Evolutionary conservation across 2,888 invertebrate species (phyloP).

Genomic region (Graphium colonna): DNA sequence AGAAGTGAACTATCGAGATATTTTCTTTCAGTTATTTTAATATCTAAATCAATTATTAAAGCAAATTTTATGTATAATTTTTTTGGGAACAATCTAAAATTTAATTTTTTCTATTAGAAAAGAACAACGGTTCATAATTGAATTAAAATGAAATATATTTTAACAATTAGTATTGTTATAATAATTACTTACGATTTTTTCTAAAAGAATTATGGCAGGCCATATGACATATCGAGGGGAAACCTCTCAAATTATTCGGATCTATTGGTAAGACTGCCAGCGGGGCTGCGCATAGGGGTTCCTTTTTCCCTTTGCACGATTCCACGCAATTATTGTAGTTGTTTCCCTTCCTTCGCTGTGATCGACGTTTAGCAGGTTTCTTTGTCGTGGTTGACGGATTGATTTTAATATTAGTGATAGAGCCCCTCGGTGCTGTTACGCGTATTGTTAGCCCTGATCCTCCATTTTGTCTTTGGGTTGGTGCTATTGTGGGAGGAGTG

Average conservation of each 20-base stretch:
- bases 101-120: too few species aligned
- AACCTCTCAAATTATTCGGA: slow-evolving; percentile 61
- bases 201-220: slow-evolving; percentile 70
- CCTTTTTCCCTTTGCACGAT: slow-evolving; percentile 53
- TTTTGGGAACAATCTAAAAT: too few species aligned
- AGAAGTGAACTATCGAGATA: too few species aligned
- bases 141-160: too few species aligned
- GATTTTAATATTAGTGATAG: slow-evolving; percentile 57
- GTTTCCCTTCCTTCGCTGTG: slow-evolving; percentile 47
- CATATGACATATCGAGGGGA: slow-evolving; percentile 70
- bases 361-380: slow-evolving; percentile 38
- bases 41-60: too few species aligned
- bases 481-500: slow-evolving; percentile 23
- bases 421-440: slow-evolving; percentile 55
- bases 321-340: slow-evolving; percentile 57
- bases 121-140: too few species aligned
- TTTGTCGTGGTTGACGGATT: slow-evolving; percentile 47
- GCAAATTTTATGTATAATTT: too few species aligned
- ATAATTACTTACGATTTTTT: slow-evolving; percentile 55
- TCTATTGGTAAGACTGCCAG: slow-evolving; percentile 48
- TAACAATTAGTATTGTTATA: too few species aligned
- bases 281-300: slow-evolving; percentile 62
- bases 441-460: slow-evolving; percentile 48
- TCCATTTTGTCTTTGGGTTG: slow-evolving; percentile 7
- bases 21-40: too few species aligned